Evolutionary conservation across 2,797 vertebrate genomes (phyloP), one percentile per base, ranked within the genome.

Genomic region (Hipposideros larvatus): DNA sequence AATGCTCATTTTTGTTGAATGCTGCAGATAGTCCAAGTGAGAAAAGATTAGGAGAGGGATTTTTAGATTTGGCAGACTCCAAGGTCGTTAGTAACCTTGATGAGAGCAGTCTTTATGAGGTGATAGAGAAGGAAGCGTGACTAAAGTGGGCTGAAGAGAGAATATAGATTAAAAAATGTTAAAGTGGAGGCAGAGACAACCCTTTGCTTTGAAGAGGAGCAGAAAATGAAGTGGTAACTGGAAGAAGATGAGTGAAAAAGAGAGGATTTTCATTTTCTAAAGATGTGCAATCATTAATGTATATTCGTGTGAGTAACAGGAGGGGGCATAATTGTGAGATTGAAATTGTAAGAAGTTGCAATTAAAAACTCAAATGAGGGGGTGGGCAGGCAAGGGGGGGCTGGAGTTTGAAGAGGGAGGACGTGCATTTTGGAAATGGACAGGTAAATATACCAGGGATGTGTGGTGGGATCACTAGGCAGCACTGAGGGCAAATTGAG

Each of bases 301-400:
- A 2, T 14, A 11, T 59, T 84, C 31, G 8, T 48, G 43, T 57
- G 53, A 53, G 37, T 74, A 26, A 73, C 26, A 41, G 34, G 53
- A 57, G 34, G 43, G 48, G 31, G 7, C 34, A 55, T 43, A 37
- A 71, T 13, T 53, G 2, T 48, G 31, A 31, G 37, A 41, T 28
- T 22, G 21, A 75, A 71, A 11, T 48, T 59, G n/a, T 37, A 46
- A 41, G 66, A 90, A 87, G 26, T 34, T 14, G 24, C 34, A 61
- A 55, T 15, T 34, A 34, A 80, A 57, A 53, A 37, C 34, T 59
- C 41, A 7, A 55, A 31, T 9, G 51, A 70, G 57, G 82, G 21
- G 24, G 5, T 18, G 1, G 2, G 59, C 0, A 0, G 26, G 5
- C 28, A 26, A 18, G 53, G 34, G 18, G 75, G n/a, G 10, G 7